A percentile compares a stretch with the other conserved stretches of the same genome.
Conservation (phyloP, 1,140 invertebrate species). For the Hylaeus volcanicus region DNA sequence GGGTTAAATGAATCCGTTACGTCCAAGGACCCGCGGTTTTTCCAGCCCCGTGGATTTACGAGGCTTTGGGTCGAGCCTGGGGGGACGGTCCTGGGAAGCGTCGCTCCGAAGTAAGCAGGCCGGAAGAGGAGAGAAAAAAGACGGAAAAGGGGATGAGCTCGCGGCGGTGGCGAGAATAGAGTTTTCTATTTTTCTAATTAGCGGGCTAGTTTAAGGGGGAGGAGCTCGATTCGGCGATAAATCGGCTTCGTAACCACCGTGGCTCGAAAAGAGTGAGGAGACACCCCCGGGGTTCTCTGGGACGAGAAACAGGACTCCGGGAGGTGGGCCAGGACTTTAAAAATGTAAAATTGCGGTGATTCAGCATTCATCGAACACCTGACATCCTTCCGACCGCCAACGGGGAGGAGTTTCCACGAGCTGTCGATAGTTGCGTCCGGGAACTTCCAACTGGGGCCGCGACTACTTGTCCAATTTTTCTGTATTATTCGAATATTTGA, state of each 20-base stretch:
- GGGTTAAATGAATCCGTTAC: constrained; percentile 8
- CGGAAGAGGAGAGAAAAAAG: not conserved
- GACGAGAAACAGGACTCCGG: too few relatives aligned
- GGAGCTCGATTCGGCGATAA: constrained; percentile 26
- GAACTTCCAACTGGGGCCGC: not conserved
- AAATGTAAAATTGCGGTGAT: constrained; percentile 50
- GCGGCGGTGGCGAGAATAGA: not conserved
- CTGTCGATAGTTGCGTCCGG: constrained; percentile 37
- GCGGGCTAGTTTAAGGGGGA: constrained; percentile 25
- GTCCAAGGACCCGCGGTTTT: constrained; percentile 4
- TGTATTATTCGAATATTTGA: too few relatives aligned
- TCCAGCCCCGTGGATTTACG: constrained; percentile 17
- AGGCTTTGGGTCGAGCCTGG: constrained; percentile 7
- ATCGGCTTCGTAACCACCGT: constrained; percentile 12
- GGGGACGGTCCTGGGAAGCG: not conserved
- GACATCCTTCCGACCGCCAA: constrained; percentile 15
- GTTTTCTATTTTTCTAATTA: constrained; percentile 36
- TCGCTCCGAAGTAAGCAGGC: constrained; percentile 14
- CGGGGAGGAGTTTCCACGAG: too few relatives aligned
- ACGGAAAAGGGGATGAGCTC: not conserved
- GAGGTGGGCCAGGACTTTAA: constrained; percentile 20
- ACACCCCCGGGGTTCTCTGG: too few relatives aligned
- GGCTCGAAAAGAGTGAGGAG: too few relatives aligned
- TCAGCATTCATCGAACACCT: constrained; percentile 46
- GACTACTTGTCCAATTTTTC: too few relatives aligned